Evolutionary conservation across 2,888 invertebrate genomes (phyloP).

Genomic region (Phasia obesa): DNA sequence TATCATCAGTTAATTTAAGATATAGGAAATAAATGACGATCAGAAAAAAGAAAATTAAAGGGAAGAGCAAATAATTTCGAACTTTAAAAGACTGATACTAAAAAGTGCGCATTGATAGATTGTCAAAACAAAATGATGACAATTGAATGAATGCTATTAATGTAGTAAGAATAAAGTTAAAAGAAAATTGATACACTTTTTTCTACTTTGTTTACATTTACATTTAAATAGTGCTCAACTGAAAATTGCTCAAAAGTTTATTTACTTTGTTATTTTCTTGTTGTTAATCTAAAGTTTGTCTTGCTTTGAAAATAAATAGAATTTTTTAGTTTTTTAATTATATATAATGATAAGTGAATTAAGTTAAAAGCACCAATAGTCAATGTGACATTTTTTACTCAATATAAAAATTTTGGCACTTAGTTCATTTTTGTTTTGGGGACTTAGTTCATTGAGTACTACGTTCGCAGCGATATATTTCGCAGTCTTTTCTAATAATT

Average conservation of each 20-base stretch:
- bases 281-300: too few species aligned
- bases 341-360: too few species aligned
- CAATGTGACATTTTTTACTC: too few species aligned
- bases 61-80: not conserved
- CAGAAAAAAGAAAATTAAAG: not conserved
- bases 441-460: too few species aligned
- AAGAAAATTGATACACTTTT: not conserved
- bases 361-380: too few species aligned
- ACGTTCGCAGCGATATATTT: too few species aligned
- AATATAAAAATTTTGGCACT: too few species aligned
- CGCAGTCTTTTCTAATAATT: too few species aligned
- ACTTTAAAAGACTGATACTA: conserved; percentile 27
- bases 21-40: not conserved
- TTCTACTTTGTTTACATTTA: not conserved
- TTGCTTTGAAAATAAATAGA: too few species aligned
- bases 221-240: not conserved
- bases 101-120: conserved; percentile 11
- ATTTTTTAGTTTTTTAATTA: too few species aligned
- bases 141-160: not conserved
- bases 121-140: conserved; percentile 8
- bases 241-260: conserved; percentile 2
- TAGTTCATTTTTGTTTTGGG: too few species aligned
- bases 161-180: not conserved
- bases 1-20: not conserved
- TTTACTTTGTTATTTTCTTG: not conserved